Evolutionary conservation across 2,888 invertebrate genomes (phyloP).

Genomic region (Pachydiplax longipennis): DNA sequence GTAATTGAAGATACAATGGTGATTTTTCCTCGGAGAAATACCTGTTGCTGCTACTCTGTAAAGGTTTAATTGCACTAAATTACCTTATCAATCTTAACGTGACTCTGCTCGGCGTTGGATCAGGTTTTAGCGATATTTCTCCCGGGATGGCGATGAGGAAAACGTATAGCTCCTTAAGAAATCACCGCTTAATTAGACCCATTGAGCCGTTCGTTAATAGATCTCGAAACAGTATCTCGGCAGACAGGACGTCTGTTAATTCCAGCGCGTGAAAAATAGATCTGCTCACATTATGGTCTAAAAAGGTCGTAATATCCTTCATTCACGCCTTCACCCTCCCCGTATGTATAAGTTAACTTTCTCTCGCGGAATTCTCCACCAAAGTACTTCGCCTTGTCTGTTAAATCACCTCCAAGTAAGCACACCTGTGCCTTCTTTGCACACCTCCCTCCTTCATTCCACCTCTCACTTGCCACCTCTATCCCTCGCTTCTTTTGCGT

Average conservation of each 20-base stretch:
- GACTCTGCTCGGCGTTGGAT: too few relatives aligned
- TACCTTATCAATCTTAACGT: too few relatives aligned
- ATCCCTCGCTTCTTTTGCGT: neutral
- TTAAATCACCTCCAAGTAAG: conserved; percentile 10
- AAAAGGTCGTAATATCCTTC: neutral
- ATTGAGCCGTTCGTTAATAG: neutral
- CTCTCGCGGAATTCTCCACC: neutral
- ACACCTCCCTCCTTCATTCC: neutral
- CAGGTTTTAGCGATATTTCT: too few relatives aligned
- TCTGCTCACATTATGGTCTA: neutral
- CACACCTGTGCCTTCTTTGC: conserved; percentile 22
- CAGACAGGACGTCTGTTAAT: neutral
- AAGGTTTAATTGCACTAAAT: too few relatives aligned
- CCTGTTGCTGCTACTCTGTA: too few relatives aligned
- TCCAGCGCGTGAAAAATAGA: neutral
- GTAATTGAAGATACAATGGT: too few relatives aligned
- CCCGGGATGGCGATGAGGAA: too few relatives aligned
- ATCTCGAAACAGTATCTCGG: neutral
- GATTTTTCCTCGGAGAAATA: too few relatives aligned
- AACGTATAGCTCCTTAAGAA: too few relatives aligned
- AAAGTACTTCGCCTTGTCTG: conserved; percentile 18
- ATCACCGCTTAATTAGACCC: too few relatives aligned
- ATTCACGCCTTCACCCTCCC: neutral
- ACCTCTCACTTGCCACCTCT: neutral
- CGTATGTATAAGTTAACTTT: neutral